These are phyloP conservation scores for Ariopsis seemanni DNA, from an alignment of 2,113 vertebrate genomes.

Conservation along the genomic window DNA sequence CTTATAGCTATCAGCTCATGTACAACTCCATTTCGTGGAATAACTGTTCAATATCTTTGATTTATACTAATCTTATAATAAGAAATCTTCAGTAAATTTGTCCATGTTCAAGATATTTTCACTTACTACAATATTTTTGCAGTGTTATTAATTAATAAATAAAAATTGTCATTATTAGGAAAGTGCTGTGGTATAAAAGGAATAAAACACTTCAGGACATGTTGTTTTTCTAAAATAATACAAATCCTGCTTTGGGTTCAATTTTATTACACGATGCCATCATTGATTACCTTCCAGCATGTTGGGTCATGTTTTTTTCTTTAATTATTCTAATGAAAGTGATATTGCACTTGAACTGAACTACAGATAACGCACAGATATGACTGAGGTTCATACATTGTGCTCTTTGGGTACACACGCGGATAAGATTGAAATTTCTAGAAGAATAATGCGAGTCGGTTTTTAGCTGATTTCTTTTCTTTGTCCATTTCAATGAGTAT, in stretches of 20 bases:
- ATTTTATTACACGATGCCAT: neutral
- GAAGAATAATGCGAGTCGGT: neutral
- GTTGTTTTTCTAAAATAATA: neutral
- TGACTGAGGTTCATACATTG: too few species aligned
- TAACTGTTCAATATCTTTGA: too few species aligned
- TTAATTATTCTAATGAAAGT: neutral
- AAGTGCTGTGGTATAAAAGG: neutral
- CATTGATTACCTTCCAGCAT: neutral
- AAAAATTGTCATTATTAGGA: neutral
- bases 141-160: neutral
- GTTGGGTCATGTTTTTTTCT: neutral
- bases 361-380: too few species aligned
- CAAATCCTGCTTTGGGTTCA: neutral
- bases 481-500: neutral
- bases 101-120: neutral
- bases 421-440: neutral
- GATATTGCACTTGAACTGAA: neutral
- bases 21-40: too few species aligned
- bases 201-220: neutral
- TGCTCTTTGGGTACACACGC: neutral
- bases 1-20: too few species aligned
- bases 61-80: neutral
- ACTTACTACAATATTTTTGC: neutral
- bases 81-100: neutral
- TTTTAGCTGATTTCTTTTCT: neutral